Evolutionary conservation across 2,797 vertebrate genomes (phyloP).

Genomic region (Silurus lanzhouensis): DNA sequence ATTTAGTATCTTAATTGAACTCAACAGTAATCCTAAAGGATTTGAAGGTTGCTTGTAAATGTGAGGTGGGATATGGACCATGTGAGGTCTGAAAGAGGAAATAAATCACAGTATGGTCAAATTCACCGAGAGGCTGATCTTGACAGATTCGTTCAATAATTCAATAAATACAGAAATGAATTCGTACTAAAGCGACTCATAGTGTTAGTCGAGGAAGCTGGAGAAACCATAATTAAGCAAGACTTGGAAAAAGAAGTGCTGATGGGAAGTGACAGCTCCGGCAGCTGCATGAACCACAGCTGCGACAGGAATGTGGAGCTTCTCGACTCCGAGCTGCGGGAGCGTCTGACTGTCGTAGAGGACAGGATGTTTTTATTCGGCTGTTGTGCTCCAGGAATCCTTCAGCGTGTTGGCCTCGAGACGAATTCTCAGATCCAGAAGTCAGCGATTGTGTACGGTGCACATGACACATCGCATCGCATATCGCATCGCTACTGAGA

Average conservation of each 20-base stretch:
- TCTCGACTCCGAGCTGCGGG: not conserved
- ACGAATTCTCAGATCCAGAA: not conserved
- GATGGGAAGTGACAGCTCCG: conserved; percentile 26
- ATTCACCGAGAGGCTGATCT: not conserved
- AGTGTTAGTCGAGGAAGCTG: not conserved
- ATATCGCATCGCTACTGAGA: not conserved
- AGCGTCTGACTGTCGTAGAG: not conserved
- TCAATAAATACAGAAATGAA: not conserved
- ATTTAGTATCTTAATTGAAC: not conserved
- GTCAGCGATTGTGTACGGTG: not conserved
- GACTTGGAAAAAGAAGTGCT: not conserved
- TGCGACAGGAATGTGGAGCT: conserved; percentile 4
- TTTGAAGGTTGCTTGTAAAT: too few species aligned
- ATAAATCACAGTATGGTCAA: not conserved
- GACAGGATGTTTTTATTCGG: conserved; percentile 12
- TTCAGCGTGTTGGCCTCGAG: conserved; percentile 1
- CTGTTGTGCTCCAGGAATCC: conserved; percentile 11
- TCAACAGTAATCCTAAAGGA: not conserved
- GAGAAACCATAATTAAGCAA: conserved; percentile 1
- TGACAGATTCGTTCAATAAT: not conserved
- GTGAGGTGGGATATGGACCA: not conserved
- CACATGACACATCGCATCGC: not conserved
- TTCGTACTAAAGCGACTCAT: not conserved
- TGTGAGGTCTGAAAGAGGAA: not conserved
- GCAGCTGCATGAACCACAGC: not conserved